Evolutionary conservation across 2,797 vertebrate genomes (phyloP).

Genomic region (Sparidentex hasta): DNA sequence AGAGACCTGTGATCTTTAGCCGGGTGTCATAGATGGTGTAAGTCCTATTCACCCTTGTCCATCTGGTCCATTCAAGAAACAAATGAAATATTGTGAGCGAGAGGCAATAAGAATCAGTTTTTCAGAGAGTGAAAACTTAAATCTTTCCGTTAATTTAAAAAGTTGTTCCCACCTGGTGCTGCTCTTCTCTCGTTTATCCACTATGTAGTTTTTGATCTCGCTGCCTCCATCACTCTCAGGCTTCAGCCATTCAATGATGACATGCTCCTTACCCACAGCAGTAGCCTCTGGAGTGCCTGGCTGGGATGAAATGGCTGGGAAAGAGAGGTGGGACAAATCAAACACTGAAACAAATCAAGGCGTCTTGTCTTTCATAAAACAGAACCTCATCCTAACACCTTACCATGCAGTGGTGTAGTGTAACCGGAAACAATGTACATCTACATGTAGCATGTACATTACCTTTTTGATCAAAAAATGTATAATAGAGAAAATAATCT

Average conservation of each 20-base stretch:
- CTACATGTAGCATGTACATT: rapidly evolving
- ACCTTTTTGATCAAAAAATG: not conserved
- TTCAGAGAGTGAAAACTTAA: conserved; percentile 1
- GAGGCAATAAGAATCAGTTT: not conserved
- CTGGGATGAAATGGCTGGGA: conserved; percentile 90
- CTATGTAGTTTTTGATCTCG: conserved; percentile 95
- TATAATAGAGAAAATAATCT: not conserved
- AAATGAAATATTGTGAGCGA: not conserved
- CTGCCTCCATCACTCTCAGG: conserved; percentile 96
- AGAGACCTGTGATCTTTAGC: conserved; percentile 93
- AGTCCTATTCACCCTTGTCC: conserved; percentile 97
- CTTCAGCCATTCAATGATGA: conserved; percentile 97
- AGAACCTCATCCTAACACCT: not conserved
- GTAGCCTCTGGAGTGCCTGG: conserved; percentile 92
- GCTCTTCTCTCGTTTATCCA: conserved; percentile 97
- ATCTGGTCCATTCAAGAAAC: conserved; percentile 82
- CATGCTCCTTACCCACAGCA: conserved; percentile 92
- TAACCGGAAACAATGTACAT: not conserved
- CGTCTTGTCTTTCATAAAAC: not conserved
- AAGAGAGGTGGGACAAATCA: not conserved
- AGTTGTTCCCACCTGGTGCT: conserved; percentile 89
- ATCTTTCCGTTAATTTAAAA: not conserved
- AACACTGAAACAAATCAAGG: not conserved
- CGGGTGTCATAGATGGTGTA: conserved; percentile 96
- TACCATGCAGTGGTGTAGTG: no score